Base-by-base conservation (phyloP, 2,797 vertebrate species). In the Discoglossus pictus region DNA sequence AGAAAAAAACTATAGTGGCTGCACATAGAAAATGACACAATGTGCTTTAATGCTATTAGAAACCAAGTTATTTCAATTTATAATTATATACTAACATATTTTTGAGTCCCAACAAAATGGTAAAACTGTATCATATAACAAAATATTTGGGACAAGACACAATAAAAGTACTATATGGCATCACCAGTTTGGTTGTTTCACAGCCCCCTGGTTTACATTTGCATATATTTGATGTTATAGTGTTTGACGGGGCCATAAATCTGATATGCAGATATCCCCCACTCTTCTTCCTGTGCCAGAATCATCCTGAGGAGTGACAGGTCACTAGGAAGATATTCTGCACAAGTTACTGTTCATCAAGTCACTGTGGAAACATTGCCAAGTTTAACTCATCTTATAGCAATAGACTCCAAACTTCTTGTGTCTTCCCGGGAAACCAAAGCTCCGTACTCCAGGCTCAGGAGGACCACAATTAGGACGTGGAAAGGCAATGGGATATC, bases 381-480 rank as follows among this genome's bases (percentile, higher is more conserved):
- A 10, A n/a, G 7, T 59, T 81, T 88, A 88, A 75, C 53, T 77
- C 27, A 78, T 74, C 12, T 75, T 87, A 79, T 90, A 92, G 82
- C 95, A 97, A 78, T 89, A 95, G 56, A 92, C 93, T 0, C 92
- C 89, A 1, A 92, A 85, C 61, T 77, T 87, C 39, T 83, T 82
- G 21, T 83, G 74, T 1, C 86, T 87, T 20, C 80, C 78, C 3
- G 89, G 89, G 65, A 94, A 96, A 27, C 93, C 93, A 0, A 94
- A 91, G 76, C 78, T 94, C 59, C 84, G 84, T 16, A 96, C 82
- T 0, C 93, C 94, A 0, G 93, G 84, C 76, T 92, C 90, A 0
- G 72, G 48, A 0, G 88, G 78, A 7, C 93, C 93, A 0, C 93
- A 94, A 79, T 91, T 89, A 60, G 68, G 74, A 0, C 89, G 86